Conservation (phyloP, 2,888 invertebrate species). For the Empis livida region DNA sequence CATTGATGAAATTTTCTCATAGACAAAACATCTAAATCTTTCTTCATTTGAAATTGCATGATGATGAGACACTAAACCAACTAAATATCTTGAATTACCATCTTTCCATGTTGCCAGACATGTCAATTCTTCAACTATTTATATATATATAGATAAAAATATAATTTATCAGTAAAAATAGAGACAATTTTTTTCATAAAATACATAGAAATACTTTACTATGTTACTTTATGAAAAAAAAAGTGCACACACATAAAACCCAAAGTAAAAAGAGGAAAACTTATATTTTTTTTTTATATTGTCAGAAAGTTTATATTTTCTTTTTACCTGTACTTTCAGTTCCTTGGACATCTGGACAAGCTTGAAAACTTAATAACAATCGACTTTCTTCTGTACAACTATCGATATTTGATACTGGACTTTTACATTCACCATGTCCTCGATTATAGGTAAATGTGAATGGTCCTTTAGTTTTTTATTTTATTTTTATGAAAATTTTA, state of each 20-base stretch:
- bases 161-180: neutral
- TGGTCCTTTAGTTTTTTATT: slow-evolving; percentile 42
- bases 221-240: too few relatives aligned
- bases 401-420: slow-evolving; percentile 82
- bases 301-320: neutral
- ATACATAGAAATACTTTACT: too few relatives aligned
- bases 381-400: slow-evolving; percentile 88
- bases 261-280: too few relatives aligned
- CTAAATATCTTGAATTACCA: slow-evolving; percentile 80
- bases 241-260: too few relatives aligned
- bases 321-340: slow-evolving; percentile 76
- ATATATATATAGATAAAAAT: neutral
- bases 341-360: slow-evolving; percentile 81
- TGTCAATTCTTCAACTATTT: slow-evolving; percentile 74
- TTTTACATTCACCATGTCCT: slow-evolving; percentile 79
- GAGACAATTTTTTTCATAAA: neutral
- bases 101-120: slow-evolving; percentile 91
- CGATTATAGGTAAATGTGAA: slow-evolving; percentile 89
- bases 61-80: slow-evolving; percentile 78
- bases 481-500: slow-evolving; percentile 17
- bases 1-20: slow-evolving; percentile 63
- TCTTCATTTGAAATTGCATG: slow-evolving; percentile 87
- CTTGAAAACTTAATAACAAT: slow-evolving; percentile 81
- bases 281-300: too few relatives aligned
- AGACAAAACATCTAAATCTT: slow-evolving; percentile 89